Evolutionary conservation across 2,888 invertebrate species (phyloP).

Genomic region (Eutolmus rufibarbis): DNA sequence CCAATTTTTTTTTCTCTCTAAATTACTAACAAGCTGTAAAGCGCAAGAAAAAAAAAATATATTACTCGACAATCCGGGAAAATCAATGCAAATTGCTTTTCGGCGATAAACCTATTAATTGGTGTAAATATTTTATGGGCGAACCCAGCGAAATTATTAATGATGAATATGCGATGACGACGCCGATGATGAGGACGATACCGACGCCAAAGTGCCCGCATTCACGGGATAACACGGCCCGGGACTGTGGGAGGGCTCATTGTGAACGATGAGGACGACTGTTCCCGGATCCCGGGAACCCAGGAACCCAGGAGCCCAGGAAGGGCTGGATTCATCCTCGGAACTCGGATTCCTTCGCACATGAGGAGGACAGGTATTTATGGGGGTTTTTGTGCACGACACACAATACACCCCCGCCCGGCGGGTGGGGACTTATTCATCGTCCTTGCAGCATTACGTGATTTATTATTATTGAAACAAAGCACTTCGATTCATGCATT

Average conservation of each 20-base stretch:
- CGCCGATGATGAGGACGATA: background rate
- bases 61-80: background rate
- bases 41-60: background rate
- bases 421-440: background rate
- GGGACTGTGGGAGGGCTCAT: background rate
- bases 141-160: background rate
- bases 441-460: background rate
- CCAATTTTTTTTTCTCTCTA: background rate
- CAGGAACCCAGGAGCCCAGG: background rate
- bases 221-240: background rate
- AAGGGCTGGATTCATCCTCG: background rate
- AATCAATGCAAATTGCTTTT: conserved; percentile 6
- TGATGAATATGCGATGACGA: conserved; percentile 4
- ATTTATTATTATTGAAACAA: conserved; percentile 12
- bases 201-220: background rate
- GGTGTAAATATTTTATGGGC: conserved; percentile 6
- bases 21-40: background rate
- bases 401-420: background rate
- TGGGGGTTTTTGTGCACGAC: background rate
- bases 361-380: conserved; percentile 2
- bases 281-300: background rate
- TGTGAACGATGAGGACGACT: background rate
- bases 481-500: conserved; percentile 6
- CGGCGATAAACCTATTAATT: conserved; percentile 1
- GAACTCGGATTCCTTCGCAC: background rate